Conservation (phyloP, 2,888 invertebrate species). For the Chironomus riparius region DNA sequence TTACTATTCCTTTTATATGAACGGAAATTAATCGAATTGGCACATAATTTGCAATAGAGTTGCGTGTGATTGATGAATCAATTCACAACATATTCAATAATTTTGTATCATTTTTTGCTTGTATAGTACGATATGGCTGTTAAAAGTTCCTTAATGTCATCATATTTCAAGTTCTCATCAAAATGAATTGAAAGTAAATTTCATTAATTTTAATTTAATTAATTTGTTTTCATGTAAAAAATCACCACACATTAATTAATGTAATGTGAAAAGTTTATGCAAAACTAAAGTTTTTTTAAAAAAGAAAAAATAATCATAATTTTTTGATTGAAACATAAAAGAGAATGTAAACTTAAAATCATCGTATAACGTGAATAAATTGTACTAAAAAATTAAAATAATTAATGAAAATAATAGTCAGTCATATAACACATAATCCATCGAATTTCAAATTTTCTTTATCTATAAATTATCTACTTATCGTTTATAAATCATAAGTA, state of each 20-base stretch:
- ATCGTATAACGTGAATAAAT: neutral
- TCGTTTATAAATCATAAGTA: too few relatives aligned
- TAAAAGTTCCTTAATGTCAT: neutral
- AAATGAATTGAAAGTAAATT: neutral
- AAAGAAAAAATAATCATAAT: neutral
- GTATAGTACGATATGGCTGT: neutral
- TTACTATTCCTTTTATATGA: neutral
- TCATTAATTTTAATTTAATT: too few relatives aligned
- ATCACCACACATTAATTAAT: too few relatives aligned
- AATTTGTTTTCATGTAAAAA: too few relatives aligned
- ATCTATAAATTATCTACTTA: too few relatives aligned
- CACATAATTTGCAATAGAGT: neutral
- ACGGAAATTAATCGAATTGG: neutral
- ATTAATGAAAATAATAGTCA: neutral
- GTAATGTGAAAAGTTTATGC: too few relatives aligned
- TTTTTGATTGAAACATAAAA: neutral
- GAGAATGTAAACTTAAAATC: neutral
- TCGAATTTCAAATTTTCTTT: neutral
- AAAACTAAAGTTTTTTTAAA: neutral
- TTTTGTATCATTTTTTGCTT: neutral
- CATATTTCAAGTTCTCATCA: neutral
- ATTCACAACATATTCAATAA: neutral
- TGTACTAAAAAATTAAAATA: neutral
- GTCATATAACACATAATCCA: neutral
- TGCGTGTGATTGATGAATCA: neutral